phyloP scores from a whole-genome alignment of 2,113 vertebrate genomes.

The Peromyscus californicus region DNA sequence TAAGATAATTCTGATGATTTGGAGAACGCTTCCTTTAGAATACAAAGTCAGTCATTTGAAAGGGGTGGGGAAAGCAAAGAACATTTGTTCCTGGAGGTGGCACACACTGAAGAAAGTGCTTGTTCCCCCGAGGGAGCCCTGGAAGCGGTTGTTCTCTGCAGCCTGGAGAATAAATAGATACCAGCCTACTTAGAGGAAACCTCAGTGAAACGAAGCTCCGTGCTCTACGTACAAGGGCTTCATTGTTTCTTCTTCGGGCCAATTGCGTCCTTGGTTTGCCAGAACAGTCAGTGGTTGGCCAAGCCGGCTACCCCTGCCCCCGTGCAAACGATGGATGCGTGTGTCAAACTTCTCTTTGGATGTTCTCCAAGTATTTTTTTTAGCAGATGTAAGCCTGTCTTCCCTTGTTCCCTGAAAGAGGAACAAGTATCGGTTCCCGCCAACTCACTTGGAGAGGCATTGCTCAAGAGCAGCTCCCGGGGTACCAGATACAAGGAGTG shows the following conservation, averaged over 20 bases:
- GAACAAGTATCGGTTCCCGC: conserved; percentile 62
- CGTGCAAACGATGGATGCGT: conserved; percentile 42
- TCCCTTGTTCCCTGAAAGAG: conserved; percentile 67
- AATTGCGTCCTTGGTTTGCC: conserved; percentile 48
- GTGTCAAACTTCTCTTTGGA: conserved; percentile 70
- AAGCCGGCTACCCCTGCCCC: conserved; percentile 59
- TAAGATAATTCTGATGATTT: neutral
- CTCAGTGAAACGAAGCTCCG: neutral
- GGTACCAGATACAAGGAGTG: conserved; percentile 63
- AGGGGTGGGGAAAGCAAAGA: neutral
- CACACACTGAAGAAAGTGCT: neutral
- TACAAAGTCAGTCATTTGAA: conserved; percentile 25
- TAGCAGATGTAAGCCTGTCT: conserved; percentile 68
- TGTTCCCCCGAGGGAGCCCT: neutral
- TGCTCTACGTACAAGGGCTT: neutral
- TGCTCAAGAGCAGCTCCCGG: conserved; percentile 70
- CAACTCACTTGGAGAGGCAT: conserved; percentile 63
- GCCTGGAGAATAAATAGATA: conserved; percentile 56
- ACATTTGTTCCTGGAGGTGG: conserved; percentile 23
- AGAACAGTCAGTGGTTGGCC: conserved; percentile 58
- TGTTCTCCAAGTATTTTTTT: conserved; percentile 56
- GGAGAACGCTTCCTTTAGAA: neutral
- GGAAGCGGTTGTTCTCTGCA: conserved; percentile 18
- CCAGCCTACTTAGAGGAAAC: conserved; percentile 25
- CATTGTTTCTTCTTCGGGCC: conserved; percentile 49